Evolutionary conservation across 2,888 invertebrate genomes (phyloP), one percentile per base, ranked within the genome.

Genomic region (Augiades crinisus): DNA sequence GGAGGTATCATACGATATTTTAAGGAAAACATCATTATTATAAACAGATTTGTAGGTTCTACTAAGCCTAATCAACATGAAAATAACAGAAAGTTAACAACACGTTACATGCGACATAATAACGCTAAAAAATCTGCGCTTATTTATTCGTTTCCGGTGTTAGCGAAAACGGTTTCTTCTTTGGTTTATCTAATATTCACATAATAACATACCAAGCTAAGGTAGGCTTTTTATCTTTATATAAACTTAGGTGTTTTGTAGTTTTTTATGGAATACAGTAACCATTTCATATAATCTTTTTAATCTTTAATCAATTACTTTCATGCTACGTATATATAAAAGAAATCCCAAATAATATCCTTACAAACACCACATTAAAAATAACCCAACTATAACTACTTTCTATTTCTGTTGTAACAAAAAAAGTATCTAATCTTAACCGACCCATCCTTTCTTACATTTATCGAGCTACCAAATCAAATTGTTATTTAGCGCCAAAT

Each of bases 11-110:
- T 49, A 51, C 50, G 24, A 69, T 61, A 70, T 34, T 75, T 75
- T 67, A 63, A 63, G 65, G 68, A 76, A 81, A 79, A 75, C 67
- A 70, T 54, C 66, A 66, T 81, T 71, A 88, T 88, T 87, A 86
- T 81, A 88, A 87, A 80, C 69, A 81, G 73, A 88, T 88, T 88
- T 83, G 67, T 12, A 6, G 30, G n/a, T n/a, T n/a, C n/a, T n/a
- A n/a, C n/a, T n/a, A n/a, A n/a, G n/a, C n/a, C n/a, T n/a, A n/a
- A n/a, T n/a, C n/a, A n/a, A n/a, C n/a, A n/a, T n/a, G n/a, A 12
- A n/a, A 16, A 24, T 30, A 31, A 19, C 3, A 34, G 14, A 19
- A 50, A 37, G 27, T 16, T 65, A 62, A 55, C 33, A 37, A 44
- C 22, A 46, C 36, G 12, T 33, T 45, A 30, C 13, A 7, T 44